Percentiles rank a stretch among this genome's conserved stretches.
Evolutionary conservation across 2,888 invertebrate genomes (phyloP).

Genomic region (Drosophila birchii): DNA sequence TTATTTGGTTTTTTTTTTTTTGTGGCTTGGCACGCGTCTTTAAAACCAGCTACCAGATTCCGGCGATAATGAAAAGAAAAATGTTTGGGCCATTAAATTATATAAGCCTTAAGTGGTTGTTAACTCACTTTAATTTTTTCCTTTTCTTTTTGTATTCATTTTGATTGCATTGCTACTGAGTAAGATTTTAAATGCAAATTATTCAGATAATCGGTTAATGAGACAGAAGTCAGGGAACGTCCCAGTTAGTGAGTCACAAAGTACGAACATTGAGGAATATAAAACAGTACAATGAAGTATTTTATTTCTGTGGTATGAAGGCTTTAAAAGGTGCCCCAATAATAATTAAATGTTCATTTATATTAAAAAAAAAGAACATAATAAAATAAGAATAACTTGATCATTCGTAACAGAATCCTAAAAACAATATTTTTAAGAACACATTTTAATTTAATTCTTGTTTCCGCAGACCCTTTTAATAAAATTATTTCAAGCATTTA

Average conservation of each 20-base stretch:
- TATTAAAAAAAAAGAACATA: no score
- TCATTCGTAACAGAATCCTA: neutral
- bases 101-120: slow-evolving; percentile 57
- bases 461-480: neutral
- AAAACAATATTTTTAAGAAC: neutral
- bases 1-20: slow-evolving; percentile 2
- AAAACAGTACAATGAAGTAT: neutral
- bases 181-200: slow-evolving; percentile 29
- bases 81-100: slow-evolving; percentile 57
- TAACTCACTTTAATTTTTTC: slow-evolving; percentile 49
- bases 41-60: slow-evolving; percentile 28
- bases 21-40: slow-evolving; percentile 55
- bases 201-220: slow-evolving; percentile 20
- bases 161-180: slow-evolving; percentile 10
- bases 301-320: neutral
- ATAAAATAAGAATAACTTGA: no score
- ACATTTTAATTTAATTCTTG: neutral
- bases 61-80: slow-evolving; percentile 38
- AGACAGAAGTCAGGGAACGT: neutral
- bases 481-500: neutral
- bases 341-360: no score
- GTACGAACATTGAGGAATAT: neutral
- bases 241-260: neutral
- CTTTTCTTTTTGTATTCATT: slow-evolving; percentile 10
- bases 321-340: neutral